Base-by-base conservation (phyloP, 2,797 vertebrate species). In the Bryconaethiops microstoma region DNA sequence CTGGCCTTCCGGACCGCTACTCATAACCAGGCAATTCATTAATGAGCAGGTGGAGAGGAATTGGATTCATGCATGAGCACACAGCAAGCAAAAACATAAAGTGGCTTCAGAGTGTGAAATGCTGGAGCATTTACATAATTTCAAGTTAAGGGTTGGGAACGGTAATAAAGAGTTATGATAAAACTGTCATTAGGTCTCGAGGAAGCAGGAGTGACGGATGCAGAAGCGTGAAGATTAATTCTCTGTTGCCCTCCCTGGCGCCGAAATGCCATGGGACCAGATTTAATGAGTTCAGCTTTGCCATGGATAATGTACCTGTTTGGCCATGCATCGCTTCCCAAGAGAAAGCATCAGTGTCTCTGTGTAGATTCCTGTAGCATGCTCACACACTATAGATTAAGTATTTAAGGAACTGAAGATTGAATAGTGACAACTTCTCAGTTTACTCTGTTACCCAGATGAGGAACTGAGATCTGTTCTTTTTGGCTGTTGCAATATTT, bases 21-120 rank as follows among this genome's bases (percentile, higher is more conserved):
- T 94, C 90, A 48, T 93, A 94, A 94, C 91, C 91, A 92, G 92
- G 84, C 88, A 82, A 93, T 94, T 94, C 88, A 92, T 93, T 94
- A 91, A 90, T 88, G 75, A 90, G 88, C 88, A 91, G 87, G 62
- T 81, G 69, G 83, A 87, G 90, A 88, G 88, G 91, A 93, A 94
- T 93, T 92, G 92, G 90, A 92, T 94, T 92, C 87, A 88, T 85
- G 88, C 90, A 89, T 91, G 86, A 93, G 89, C 76, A 83, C 89
- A 85, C 88, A 74, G 88, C 80, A 86, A 88, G 90, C 84, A 85
- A 92, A 68, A 90, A 90, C 89, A 92, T 89, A 84, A 90, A 90
- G 88, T 86, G 88, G 89, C 91, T 90, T 89, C 79, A 77, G 45
- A 81, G 25, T 82, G 88, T 88, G 87, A 88, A 90, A 91, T 83